Evolutionary conservation across 1,140 invertebrate genomes (phyloP).

Genomic region (Macrobrachium rosenbergii): DNA sequence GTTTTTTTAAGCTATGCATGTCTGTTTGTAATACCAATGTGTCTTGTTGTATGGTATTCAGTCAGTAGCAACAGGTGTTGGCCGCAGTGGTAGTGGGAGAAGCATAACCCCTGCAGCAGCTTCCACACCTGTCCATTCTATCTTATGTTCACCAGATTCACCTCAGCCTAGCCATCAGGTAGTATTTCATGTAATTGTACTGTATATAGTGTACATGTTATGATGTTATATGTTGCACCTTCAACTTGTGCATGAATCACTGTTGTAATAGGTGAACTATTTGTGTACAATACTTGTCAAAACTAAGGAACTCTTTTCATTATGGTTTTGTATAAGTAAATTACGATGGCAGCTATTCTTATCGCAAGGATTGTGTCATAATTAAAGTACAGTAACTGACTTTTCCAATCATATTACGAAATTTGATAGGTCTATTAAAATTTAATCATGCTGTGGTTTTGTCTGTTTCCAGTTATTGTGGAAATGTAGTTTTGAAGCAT

Average conservation of each 20-base stretch:
- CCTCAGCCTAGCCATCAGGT: conserved; percentile 47
- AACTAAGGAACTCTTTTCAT: too few species aligned
- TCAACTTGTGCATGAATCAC: background rate
- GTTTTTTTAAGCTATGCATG: background rate
- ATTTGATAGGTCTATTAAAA: too few species aligned
- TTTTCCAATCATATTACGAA: too few species aligned
- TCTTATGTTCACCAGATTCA: conserved; percentile 45
- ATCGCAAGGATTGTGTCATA: too few species aligned
- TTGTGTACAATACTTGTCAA: too few species aligned
- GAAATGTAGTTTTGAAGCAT: too few species aligned
- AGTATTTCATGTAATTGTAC: conserved; percentile 10
- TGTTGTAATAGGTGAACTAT: too few species aligned
- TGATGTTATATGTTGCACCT: conserved; percentile 9
- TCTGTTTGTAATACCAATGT: background rate
- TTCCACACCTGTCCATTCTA: conserved; percentile 41
- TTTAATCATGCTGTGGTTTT: too few species aligned
- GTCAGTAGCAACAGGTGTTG: conserved; percentile 33
- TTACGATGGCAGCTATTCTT: too few species aligned
- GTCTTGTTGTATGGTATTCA: conserved; percentile 25
- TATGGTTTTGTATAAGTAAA: too few species aligned
- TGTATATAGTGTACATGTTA: background rate
- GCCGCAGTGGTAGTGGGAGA: conserved; percentile 30
- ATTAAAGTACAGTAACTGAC: too few species aligned
- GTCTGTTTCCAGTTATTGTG: too few species aligned
- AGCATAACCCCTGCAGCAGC: conserved; percentile 43